Base-by-base conservation (phyloP, 1,140 invertebrate genomes). In the Hyposmocoma kahamanoa region DNA sequence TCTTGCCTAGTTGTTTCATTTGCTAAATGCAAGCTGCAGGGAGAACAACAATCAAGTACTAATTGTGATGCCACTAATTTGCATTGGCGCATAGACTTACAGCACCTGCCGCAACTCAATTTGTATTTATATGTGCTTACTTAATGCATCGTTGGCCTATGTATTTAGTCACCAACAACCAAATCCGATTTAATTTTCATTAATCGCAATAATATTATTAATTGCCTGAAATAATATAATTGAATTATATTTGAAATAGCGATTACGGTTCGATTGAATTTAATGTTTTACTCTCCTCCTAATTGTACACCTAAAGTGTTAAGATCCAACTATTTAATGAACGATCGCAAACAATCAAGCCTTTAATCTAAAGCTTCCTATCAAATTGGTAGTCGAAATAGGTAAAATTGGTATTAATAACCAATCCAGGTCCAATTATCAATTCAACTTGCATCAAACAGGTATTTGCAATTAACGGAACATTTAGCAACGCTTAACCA, bases 21-120 rank as follows among this genome's bases (percentile, higher is more conserved):
- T 62, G 56, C 42, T 73, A 68, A 74, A 68, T 70, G 61, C 66
- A 62, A 61, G 53, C 52, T 68, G 59, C 59, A 62, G 58, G 47
- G 46, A n/a, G 60, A 60, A 70, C 61, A 71, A 71, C 67, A 74
- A 74, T 75, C 62, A 59, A 67, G 62, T 50, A 55, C 67, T 72
- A 76, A 79, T 76, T 76, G 68, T 67, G 63, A 79, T 79, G 76
- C 68, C 52, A 63, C 67, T 69, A 74, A 76, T 76, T 79, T 76
- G 68, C 67, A 79, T 75, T 63, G 58, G 62, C 53, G 52, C 53
- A 42, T 42, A 53, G 43, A 57, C 47, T 60, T 50, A 46, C 57
- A 26, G 24, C 24, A 26, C 24, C 32, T 17, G 32, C 32, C 10
- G 32, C 32, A 17, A 1, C 32, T 36, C n/a, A n/a, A n/a, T n/a